Evolutionary conservation across 2,888 invertebrate species (phyloP).

Genomic region (Neoscelio sp.): DNA sequence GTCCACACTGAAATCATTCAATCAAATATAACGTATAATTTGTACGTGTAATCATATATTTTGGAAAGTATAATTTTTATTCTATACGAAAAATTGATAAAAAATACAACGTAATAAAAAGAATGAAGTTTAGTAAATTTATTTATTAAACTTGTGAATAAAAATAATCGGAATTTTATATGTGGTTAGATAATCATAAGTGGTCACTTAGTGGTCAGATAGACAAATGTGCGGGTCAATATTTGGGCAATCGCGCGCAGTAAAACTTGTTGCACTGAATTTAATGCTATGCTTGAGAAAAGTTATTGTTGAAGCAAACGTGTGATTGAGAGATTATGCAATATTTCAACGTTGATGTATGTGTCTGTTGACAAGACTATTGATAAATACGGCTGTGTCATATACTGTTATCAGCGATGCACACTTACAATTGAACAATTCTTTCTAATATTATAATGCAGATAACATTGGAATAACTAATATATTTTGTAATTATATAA

Average conservation of each 20-base stretch:
- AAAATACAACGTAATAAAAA: too few species aligned
- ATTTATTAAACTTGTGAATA: conserved; percentile 7
- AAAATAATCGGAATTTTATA: conserved; percentile 17
- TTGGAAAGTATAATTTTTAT: too few species aligned
- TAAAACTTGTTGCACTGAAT: conserved; percentile 50
- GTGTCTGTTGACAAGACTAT: conserved; percentile 43
- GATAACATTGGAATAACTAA: too few species aligned
- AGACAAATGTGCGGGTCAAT: conserved; percentile 43
- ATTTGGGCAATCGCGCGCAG: conserved; percentile 51
- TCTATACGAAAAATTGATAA: too few species aligned
- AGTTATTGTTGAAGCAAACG: conserved; percentile 44
- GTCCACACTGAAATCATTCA: neutral
- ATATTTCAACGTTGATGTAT: conserved; percentile 45
- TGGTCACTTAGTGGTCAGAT: conserved; percentile 8
- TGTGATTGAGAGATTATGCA: conserved; percentile 54
- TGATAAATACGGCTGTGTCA: conserved; percentile 25
- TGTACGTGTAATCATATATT: too few species aligned
- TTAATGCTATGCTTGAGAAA: conserved; percentile 48
- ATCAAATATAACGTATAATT: too few species aligned
- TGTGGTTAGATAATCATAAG: conserved; percentile 19
- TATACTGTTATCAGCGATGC: conserved; percentile 33
- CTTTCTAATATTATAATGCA: too few species aligned
- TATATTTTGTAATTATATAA: too few species aligned
- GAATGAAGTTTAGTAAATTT: too few species aligned
- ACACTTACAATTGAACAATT: too few species aligned